A percentile compares a stretch with the other conserved stretches of the same genome.
Evolutionary conservation across 2,113 vertebrate genomes (phyloP).

Genomic region (Tachuris rubrigastra): DNA sequence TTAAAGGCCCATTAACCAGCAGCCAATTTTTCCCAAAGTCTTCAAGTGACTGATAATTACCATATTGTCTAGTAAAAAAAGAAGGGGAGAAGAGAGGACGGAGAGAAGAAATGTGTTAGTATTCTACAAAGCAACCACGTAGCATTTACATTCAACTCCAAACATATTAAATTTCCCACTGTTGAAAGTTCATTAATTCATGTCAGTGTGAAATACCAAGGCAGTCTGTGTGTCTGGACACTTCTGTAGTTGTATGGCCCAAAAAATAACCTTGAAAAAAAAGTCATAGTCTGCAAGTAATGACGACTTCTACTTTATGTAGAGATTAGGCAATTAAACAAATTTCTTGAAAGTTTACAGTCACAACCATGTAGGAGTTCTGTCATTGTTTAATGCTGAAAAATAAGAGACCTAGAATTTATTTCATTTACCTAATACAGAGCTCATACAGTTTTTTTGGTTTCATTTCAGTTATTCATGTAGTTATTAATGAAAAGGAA

Average conservation of each 20-base stretch:
- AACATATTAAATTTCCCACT: not conserved
- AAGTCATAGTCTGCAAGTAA: not conserved
- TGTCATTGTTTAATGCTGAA: not conserved
- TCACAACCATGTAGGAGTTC: not conserved
- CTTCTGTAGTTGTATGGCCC: not conserved
- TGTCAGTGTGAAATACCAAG: conserved; percentile 17
- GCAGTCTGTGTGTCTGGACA: not conserved
- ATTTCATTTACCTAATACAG: not conserved
- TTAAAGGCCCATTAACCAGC: not conserved
- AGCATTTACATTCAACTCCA: conserved; percentile 26
- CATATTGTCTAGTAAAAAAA: not conserved
- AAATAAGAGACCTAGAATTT: not conserved
- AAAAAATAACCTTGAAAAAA: conserved; percentile 34
- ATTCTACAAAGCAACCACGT: conserved; percentile 29
- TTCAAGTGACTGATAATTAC: not conserved
- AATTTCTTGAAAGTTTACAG: not conserved
- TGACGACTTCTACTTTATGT: not conserved
- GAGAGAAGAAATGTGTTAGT: not conserved
- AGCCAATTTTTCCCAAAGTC: not conserved
- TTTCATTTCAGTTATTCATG: not conserved
- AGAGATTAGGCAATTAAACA: not conserved
- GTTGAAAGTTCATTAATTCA: conserved; percentile 56
- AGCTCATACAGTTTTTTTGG: not conserved
- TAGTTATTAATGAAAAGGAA: not conserved
- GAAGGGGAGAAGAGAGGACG: not conserved